Percentiles rank a stretch among this genome's conserved stretches.
phyloP scores from a whole-genome alignment of 2,797 vertebrate species.

The Sebastes paucispinis region DNA sequence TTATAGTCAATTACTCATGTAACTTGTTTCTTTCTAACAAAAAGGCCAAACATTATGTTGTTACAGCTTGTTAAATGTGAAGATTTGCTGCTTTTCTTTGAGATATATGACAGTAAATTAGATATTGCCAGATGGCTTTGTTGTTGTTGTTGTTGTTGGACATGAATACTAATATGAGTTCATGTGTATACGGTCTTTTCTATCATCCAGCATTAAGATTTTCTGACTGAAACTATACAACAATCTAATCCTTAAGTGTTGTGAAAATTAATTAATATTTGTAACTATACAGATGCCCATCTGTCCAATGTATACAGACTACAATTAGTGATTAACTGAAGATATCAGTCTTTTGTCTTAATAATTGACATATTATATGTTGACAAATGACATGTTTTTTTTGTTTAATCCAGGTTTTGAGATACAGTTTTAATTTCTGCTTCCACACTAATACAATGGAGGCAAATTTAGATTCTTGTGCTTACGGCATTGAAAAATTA shows the following conservation, averaged over 20 bases:
- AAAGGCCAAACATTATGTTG: too few relatives aligned
- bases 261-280: too few relatives aligned
- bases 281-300: fast-evolving
- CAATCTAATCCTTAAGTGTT: too few relatives aligned
- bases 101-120: too few relatives aligned
- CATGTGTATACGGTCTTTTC: not conserved
- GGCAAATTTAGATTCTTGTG: not conserved
- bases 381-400: not conserved
- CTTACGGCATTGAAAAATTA: too few relatives aligned
- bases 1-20: too few relatives aligned
- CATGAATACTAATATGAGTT: not conserved
- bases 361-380: not conserved
- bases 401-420: not conserved
- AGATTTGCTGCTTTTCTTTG: not conserved
- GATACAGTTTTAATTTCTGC: not conserved
- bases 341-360: not conserved
- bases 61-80: not conserved
- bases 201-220: not conserved
- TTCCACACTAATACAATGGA: not conserved
- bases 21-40: too few relatives aligned
- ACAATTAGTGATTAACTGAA: not conserved
- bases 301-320: not conserved
- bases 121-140: too few relatives aligned
- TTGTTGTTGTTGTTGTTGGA: not conserved
- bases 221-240: not conserved